Evolutionary conservation across 92 coral and sea anemone genomes (phyloP).

Genomic region (Montipora capitata): DNA sequence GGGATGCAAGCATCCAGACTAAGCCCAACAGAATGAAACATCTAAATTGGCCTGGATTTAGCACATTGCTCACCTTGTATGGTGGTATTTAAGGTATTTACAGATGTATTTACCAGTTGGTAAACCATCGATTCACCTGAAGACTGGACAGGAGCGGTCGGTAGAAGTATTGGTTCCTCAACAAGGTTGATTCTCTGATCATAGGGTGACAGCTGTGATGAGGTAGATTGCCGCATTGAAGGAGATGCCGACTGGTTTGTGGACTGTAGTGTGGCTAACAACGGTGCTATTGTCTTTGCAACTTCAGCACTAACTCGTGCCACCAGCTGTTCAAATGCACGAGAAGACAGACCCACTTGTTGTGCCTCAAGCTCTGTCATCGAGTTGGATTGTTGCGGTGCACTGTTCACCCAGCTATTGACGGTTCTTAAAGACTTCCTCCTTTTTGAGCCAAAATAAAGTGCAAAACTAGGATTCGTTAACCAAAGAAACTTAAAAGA

Average conservation of each 20-base stretch:
- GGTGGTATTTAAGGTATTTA: neutral
- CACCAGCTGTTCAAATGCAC: neutral
- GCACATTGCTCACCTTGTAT: slow-evolving; percentile 33
- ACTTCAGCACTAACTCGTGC: neutral
- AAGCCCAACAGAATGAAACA: slow-evolving; percentile 43
- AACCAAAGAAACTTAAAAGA: too few species aligned
- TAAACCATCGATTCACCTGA: neutral
- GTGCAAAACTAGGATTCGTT: too few species aligned
- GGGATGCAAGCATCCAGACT: neutral
- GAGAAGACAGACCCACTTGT: neutral
- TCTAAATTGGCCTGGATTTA: slow-evolving; percentile 10
- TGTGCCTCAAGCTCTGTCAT: neutral
- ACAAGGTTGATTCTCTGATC: neutral
- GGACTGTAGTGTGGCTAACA: neutral
- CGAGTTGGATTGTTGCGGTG: neutral
- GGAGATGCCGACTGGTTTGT: neutral
- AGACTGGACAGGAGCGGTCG: neutral
- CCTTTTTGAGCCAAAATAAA: too few species aligned
- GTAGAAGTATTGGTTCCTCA: slow-evolving; percentile 14
- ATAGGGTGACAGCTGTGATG: neutral
- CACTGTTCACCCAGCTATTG: too few species aligned
- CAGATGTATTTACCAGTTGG: slow-evolving; percentile 15
- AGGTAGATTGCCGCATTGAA: neutral
- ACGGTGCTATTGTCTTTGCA: neutral
- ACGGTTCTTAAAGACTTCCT: too few species aligned